Evolutionary conservation across 2,888 invertebrate genomes (phyloP), one percentile per base, ranked within the genome.

Genomic region (Esperia sulphurella): DNA sequence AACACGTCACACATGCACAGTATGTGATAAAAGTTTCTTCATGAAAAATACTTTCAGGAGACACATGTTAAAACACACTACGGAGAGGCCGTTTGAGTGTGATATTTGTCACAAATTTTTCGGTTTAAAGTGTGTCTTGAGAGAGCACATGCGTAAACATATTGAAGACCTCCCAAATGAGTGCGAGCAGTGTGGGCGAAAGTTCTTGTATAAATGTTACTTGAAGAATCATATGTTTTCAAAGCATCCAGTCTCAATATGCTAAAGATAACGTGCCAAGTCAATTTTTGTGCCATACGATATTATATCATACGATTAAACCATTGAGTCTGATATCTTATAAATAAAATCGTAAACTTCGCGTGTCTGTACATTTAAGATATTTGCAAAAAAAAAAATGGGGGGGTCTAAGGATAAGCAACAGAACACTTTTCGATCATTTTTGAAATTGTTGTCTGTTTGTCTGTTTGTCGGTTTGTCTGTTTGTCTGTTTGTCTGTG

Each of bases 21-120:
- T 57, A 8, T 75, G 75, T 14, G 63, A 63, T 3, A 68, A 46
- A 49, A 41, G 41, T 8, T 57, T 57, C 37, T 71, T 67, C 45
- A n/a, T n/a, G 61, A 64, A 1, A 67, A 61, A 62, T 9, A 72
- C 74, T 31, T 57, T 83, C 35, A 73, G 70, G 12, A 68, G 68
- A 1, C 89, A 88, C 53, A 65, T 74, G 63, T 59, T 83, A 8
- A 81, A 71, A 12, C 90, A 90, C 55, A 79, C 83, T 0, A 80
- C 76, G 0, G 66, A 67, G 0, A 85, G 80, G 52, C 78, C 83
- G 6, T 87, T 76, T 37, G 66, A 79, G 14, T 85, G 84, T 46
- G 66, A 72, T 14, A 48, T 76, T 1, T 85, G 84, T 40, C 57
- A 57, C 1, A 81, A 82, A 45, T 55, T 51, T 0, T 83, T 71